Conservation (phyloP, 2,888 invertebrate species). For the Troilus luridus region DNA sequence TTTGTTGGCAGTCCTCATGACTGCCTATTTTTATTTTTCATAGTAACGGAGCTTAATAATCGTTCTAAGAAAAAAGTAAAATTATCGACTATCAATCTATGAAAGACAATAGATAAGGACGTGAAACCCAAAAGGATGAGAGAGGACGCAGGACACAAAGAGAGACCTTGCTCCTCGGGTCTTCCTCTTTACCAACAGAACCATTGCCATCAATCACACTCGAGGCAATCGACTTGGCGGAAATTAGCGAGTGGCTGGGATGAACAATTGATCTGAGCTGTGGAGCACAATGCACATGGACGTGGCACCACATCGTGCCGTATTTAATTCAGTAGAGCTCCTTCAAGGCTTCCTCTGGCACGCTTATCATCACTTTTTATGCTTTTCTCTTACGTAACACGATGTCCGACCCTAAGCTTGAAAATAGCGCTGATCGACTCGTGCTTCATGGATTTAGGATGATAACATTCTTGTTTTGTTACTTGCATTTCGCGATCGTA, state of each 20-base stretch:
- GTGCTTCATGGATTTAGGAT: not conserved
- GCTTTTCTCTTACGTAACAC: not conserved
- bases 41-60: not conserved
- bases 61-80: not conserved
- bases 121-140: not conserved
- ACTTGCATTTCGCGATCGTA: not conserved
- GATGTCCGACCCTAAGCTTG: not conserved
- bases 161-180: not conserved
- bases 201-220: not conserved
- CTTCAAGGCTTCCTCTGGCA: not conserved
- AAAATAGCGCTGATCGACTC: not conserved
- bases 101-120: constrained; percentile 26
- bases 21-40: not conserved
- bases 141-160: constrained; percentile 13
- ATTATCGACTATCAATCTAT: too few relatives aligned
- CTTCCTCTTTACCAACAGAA: constrained; percentile 8
- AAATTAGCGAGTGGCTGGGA: not conserved
- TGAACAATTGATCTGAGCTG: not conserved
- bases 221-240: not conserved
- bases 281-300: not conserved
- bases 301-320: not conserved
- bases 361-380: not conserved
- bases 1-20: too few relatives aligned
- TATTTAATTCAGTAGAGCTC: not conserved
- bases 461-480: not conserved